These are phyloP conservation scores for Penaeus vannamei DNA, from an alignment of 1,140 invertebrate genomes.

Conservation along the genomic window DNA sequence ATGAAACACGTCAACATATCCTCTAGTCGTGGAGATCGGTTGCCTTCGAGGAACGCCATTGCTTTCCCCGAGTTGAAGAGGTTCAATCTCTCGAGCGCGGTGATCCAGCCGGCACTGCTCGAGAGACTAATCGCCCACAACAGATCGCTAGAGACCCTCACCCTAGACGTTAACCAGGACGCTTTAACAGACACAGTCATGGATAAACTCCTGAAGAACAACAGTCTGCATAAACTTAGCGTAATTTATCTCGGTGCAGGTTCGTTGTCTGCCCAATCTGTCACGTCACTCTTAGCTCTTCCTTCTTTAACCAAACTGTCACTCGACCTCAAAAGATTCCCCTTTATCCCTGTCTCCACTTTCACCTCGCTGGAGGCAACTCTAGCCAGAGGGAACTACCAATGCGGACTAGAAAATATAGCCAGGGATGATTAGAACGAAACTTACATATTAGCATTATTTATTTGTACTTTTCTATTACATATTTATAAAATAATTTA, in stretches of 20 bases:
- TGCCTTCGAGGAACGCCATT: background rate
- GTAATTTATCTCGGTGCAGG: constrained; percentile 4
- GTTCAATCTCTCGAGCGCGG: constrained; percentile 1
- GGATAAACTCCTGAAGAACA: constrained; percentile 2
- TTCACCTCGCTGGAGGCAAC: background rate
- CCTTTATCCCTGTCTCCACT: constrained; percentile 21
- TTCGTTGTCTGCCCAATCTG: background rate
- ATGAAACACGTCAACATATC: constrained; percentile 16
- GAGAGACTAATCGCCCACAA: constrained; percentile 13
- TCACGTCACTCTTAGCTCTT: constrained; percentile 20
- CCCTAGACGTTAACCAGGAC: constrained; percentile 33
- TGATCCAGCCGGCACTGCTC: constrained; percentile 27
- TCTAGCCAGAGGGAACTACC: constrained; percentile 12
- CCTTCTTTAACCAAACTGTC: background rate
- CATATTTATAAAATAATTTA: too few species aligned
- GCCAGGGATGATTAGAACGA: background rate
- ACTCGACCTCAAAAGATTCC: constrained; percentile 20
- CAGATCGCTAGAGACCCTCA: background rate
- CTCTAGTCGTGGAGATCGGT: background rate
- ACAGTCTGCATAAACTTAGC: background rate
- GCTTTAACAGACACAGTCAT: constrained; percentile 28
- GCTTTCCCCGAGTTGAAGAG: background rate
- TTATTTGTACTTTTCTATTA: too few species aligned
- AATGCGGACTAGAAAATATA: constrained; percentile 22
- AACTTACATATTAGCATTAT: background rate